Conservation (phyloP, 2,888 invertebrate genomes). For the Agonopterix alstromeriana region DNA sequence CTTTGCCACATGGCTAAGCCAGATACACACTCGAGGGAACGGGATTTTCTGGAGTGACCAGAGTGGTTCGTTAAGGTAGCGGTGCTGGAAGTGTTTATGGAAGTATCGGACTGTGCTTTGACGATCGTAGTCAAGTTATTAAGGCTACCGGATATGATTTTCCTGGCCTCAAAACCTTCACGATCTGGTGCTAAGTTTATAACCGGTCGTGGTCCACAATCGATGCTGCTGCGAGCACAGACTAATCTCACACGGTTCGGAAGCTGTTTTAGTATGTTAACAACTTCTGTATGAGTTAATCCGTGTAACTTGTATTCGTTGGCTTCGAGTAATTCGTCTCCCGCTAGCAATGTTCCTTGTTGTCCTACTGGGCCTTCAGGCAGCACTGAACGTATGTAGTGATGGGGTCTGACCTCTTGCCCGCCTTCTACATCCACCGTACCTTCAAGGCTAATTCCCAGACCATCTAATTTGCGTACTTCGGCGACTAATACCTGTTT, state of each 20-base stretch:
- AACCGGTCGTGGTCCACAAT: conserved; percentile 81
- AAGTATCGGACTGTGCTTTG: conserved; percentile 97
- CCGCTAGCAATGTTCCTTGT: conserved; percentile 92
- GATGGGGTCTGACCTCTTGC: conserved; percentile 97
- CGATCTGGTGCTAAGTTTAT: conserved; percentile 88
- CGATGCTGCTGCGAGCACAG: conserved; percentile 86
- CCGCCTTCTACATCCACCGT: conserved; percentile 99
- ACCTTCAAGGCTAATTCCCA: conserved; percentile 98
- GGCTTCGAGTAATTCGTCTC: conserved; percentile 97
- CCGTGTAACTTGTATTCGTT: conserved; percentile 95
- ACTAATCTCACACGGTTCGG: conserved; percentile 94
- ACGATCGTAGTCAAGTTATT: conserved; percentile 89
- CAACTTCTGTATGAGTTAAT: conserved; percentile 97
- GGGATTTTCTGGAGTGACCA: conserved; percentile 84
- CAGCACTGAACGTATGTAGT: conserved; percentile 97
- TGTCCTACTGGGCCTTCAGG: conserved; percentile 97
- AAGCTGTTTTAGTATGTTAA: conserved; percentile 94
- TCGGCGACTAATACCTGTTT: conserved; percentile 95
- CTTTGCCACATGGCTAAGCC: conserved; percentile 98
- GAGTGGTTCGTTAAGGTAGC: conserved; percentile 85
- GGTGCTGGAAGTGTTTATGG: conserved; percentile 91
- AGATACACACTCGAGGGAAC: conserved; percentile 95
- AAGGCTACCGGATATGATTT: conserved; percentile 90
- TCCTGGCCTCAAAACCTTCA: conserved; percentile 87
- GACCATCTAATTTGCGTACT: conserved; percentile 92